Percentiles rank a stretch among this genome's conserved stretches.
Conservation (phyloP, 2,888 invertebrate genomes). For the Nomada ferruginata region DNA sequence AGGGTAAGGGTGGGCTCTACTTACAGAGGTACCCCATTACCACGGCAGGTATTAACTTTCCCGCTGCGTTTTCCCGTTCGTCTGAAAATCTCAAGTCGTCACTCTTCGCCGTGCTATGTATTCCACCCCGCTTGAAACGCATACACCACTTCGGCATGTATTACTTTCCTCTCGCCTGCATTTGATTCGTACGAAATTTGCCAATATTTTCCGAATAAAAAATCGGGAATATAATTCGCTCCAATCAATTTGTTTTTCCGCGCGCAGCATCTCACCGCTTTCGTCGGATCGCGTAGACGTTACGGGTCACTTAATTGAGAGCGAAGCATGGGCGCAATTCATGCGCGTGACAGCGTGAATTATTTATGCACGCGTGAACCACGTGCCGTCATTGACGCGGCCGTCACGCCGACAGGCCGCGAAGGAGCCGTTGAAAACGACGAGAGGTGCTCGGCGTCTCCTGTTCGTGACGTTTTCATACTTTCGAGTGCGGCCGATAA, state of each 20-base stretch:
- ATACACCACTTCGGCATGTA: not conserved
- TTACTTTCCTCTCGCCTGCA: not conserved
- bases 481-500: conserved; percentile 44
- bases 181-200: no score
- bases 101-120: conserved; percentile 19
- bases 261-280: conserved; percentile 9
- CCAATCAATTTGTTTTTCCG: not conserved
- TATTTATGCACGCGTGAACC: conserved; percentile 65
- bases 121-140: not conserved
- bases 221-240: no score
- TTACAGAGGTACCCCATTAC: conserved; percentile 69
- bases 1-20: conserved; percentile 64
- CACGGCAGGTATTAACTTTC: conserved; percentile 68
- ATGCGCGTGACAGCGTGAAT: conserved; percentile 69
- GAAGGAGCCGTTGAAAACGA: conserved; percentile 55
- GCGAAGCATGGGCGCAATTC: conserved; percentile 52
- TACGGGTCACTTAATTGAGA: conserved; percentile 69
- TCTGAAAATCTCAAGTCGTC: conserved; percentile 63
- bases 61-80: conserved; percentile 47
- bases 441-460: conserved; percentile 56
- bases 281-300: conserved; percentile 38
- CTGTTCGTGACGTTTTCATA: conserved; percentile 59
- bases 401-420: conserved; percentile 51
- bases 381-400: conserved; percentile 59
- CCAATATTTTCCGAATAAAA: no score